Evolutionary conservation across 2,797 vertebrate genomes (phyloP).

Genomic region (Threskiornis aethiopicus): DNA sequence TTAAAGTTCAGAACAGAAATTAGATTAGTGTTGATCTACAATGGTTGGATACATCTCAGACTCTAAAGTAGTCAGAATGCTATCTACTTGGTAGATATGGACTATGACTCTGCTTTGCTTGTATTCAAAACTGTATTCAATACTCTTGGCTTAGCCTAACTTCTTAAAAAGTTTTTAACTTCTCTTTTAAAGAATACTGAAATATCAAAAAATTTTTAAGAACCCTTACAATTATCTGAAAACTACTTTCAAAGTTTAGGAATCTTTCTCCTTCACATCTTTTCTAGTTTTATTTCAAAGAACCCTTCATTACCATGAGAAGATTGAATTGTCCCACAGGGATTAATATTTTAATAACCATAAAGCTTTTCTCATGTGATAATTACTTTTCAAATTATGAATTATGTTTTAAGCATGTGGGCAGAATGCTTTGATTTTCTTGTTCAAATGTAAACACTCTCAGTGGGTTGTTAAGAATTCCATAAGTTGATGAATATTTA

Average conservation of each 20-base stretch:
- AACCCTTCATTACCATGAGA: not conserved
- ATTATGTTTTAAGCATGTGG: slow-evolving; percentile 16
- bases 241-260: not conserved
- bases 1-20: not conserved
- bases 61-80: not conserved
- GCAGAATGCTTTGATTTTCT: slow-evolving; percentile 27
- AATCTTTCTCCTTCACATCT: not conserved
- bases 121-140: not conserved
- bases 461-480: slow-evolving; percentile 23
- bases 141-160: not conserved
- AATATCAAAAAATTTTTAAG: not conserved
- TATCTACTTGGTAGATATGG: not conserved
- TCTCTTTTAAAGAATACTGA: not conserved
- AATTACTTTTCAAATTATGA: slow-evolving; percentile 30
- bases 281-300: not conserved
- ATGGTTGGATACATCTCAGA: not conserved
- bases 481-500: slow-evolving; percentile 63
- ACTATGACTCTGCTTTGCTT: not conserved
- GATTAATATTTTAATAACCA: not conserved
- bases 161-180: not conserved
- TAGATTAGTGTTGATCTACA: not conserved
- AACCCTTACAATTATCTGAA: not conserved
- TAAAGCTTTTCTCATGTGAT: not conserved
- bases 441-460: slow-evolving; percentile 39
- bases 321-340: not conserved